phyloP scores from a whole-genome alignment of 2,113 vertebrate genomes.

The Agelaius tricolor region DNA sequence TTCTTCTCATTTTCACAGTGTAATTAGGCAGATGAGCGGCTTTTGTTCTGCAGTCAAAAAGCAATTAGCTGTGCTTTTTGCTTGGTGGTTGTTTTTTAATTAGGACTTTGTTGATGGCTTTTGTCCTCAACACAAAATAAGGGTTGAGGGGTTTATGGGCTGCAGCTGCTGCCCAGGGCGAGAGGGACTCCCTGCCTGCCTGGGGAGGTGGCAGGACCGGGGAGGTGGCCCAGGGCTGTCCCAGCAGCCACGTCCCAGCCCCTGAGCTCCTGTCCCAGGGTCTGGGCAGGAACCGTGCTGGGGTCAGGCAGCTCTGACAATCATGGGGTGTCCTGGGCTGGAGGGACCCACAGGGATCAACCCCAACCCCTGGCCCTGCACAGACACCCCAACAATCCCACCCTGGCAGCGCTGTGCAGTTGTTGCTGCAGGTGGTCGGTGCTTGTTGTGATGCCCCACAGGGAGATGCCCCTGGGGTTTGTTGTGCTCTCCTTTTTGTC shows the following conservation, averaged over 20 bases:
- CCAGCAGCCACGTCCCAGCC: not conserved
- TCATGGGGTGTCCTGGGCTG: not conserved
- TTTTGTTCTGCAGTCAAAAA: slow-evolving; percentile 66
- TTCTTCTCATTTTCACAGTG: slow-evolving; percentile 49
- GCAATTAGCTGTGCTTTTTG: slow-evolving; percentile 59
- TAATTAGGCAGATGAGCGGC: slow-evolving; percentile 34
- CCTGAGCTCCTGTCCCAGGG: not conserved
- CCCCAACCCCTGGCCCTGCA: not conserved
- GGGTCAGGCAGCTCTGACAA: not conserved
- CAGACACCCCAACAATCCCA: not conserved
- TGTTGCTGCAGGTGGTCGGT: not conserved
- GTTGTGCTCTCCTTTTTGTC: not conserved
- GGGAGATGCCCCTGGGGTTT: not conserved
- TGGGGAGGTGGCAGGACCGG: not conserved
- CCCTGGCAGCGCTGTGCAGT: not conserved
- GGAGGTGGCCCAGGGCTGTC: not conserved
- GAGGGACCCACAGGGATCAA: not conserved
- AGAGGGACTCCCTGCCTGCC: not conserved
- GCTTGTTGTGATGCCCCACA: not conserved
- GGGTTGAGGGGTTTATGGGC: not conserved
- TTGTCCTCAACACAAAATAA: slow-evolving; percentile 27
- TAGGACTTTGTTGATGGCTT: slow-evolving; percentile 44
- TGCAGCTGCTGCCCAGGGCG: not conserved
- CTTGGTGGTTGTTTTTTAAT: slow-evolving; percentile 52
- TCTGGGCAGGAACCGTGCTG: fast-evolving